Percentiles rank a stretch among this genome's conserved stretches.
Conservation (phyloP, 92 coral and sea anemone genomes). For the Micromussa lordhowensis region DNA sequence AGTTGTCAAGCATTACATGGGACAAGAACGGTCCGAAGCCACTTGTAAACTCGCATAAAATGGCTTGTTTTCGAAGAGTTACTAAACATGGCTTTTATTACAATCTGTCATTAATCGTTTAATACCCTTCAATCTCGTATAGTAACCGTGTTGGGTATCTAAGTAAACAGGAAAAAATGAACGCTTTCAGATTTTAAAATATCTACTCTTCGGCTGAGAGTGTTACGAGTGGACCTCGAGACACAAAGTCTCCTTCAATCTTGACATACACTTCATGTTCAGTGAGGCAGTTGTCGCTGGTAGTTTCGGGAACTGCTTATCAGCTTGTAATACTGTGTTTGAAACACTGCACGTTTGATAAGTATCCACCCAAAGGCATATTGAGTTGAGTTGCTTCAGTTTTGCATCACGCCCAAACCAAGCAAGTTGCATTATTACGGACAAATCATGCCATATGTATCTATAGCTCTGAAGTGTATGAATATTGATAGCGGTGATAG, state of each 20-base stretch:
- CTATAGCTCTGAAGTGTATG: neutral
- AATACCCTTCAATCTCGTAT: neutral
- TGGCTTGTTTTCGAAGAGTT: neutral
- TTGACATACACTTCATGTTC: neutral
- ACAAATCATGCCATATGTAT: neutral
- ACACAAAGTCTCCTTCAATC: slow-evolving; percentile 14
- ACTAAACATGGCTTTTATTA: neutral
- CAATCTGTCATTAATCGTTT: neutral
- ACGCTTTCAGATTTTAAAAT: slow-evolving; percentile 3
- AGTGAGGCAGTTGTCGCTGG: neutral
- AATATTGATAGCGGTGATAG: slow-evolving; percentile 1
- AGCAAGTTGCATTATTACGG: neutral
- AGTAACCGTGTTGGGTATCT: neutral
- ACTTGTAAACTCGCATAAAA: slow-evolving; percentile 10
- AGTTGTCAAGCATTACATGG: neutral
- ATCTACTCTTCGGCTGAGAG: slow-evolving; percentile 23
- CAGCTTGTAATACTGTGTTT: neutral
- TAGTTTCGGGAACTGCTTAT: neutral
- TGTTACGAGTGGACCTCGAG: slow-evolving; percentile 27
- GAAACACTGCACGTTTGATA: neutral
- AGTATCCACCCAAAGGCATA: slow-evolving; percentile 1
- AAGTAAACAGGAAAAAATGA: slow-evolving; percentile 17
- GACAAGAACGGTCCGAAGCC: neutral
- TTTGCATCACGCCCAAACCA: slow-evolving; percentile 2
- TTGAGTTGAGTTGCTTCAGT: neutral